phyloP scores from a whole-genome alignment of 2,888 invertebrate species.

The Xestia c-nigrum region DNA sequence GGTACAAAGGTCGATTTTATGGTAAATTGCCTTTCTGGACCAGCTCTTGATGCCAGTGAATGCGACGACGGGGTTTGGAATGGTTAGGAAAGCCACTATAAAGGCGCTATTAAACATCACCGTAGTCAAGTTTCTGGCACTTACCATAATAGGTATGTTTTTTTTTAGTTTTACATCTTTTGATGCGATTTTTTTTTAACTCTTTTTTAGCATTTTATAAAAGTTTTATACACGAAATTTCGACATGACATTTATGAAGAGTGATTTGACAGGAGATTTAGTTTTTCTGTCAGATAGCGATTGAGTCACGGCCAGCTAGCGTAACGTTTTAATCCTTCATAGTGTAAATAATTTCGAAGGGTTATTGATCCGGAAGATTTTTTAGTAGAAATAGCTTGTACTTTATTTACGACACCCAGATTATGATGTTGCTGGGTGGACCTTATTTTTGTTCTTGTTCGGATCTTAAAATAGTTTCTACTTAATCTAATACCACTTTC shows the following conservation, averaged over 20 bases:
- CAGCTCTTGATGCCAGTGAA: slow-evolving; percentile 81
- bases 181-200: slow-evolving; percentile 55
- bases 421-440: not conserved
- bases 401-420: not conserved
- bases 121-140: slow-evolving; percentile 73
- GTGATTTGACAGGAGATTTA: slow-evolving; percentile 52
- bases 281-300: slow-evolving; percentile 48
- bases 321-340: slow-evolving; percentile 20
- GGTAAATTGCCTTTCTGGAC: slow-evolving; percentile 81
- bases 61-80: slow-evolving; percentile 81
- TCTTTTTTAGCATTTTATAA: slow-evolving; percentile 66
- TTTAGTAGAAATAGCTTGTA: slow-evolving; percentile 1
- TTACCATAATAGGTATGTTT: slow-evolving; percentile 72
- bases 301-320: slow-evolving; percentile 41
- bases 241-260: slow-evolving; percentile 41
- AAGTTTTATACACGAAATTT: slow-evolving; percentile 49
- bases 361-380: slow-evolving; percentile 11
- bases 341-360: slow-evolving; percentile 13
- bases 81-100: slow-evolving; percentile 81
- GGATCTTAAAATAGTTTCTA: not conserved
- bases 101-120: slow-evolving; percentile 84
- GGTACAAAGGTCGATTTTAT: slow-evolving; percentile 85
- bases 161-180: slow-evolving; percentile 52
- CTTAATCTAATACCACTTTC: not conserved
- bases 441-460: not conserved